These are phyloP conservation scores for Oryzias javanicus DNA, from an alignment of 2,113 vertebrate species.

Conservation along the genomic window DNA sequence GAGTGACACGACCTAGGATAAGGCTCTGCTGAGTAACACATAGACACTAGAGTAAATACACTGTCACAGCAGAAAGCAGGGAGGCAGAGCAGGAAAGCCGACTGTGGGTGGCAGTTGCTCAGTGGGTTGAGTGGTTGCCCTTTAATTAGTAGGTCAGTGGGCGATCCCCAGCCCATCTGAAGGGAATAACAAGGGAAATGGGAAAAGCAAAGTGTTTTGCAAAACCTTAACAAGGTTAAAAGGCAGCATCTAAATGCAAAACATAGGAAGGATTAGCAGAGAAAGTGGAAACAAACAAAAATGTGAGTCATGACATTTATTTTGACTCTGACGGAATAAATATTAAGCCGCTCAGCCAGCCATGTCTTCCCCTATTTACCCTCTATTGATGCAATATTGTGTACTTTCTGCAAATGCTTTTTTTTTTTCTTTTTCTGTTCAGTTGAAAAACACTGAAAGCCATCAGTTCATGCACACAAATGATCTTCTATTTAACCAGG, in stretches of 20 bases:
- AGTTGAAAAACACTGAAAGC: background rate
- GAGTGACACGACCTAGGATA: conserved; percentile 17
- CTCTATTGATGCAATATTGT: conserved; percentile 10
- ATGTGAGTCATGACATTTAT: conserved; percentile 25
- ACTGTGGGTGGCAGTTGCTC: background rate
- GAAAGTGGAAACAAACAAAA: conserved; percentile 10
- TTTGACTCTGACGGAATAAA: conserved; percentile 23
- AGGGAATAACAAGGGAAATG: no score
- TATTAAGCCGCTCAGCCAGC: background rate
- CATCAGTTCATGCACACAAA: background rate
- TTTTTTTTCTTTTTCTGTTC: background rate
- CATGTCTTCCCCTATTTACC: conserved; percentile 5
- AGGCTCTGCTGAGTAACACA: conserved; percentile 18
- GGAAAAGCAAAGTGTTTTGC: no score
- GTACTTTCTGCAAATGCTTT: conserved; percentile 1
- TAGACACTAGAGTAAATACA: conserved; percentile 16
- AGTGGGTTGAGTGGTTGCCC: background rate
- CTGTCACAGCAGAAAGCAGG: conserved; percentile 21
- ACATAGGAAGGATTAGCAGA: conserved; percentile 10
- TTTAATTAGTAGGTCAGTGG: background rate
- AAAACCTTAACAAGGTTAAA: background rate
- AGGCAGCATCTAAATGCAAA: background rate
- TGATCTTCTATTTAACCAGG: background rate
- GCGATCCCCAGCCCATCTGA: background rate
- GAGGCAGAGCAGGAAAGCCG: conserved; percentile 1